Conservation (phyloP, 2,113 vertebrate genomes). For the Psilopsiagon aymara region DNA sequence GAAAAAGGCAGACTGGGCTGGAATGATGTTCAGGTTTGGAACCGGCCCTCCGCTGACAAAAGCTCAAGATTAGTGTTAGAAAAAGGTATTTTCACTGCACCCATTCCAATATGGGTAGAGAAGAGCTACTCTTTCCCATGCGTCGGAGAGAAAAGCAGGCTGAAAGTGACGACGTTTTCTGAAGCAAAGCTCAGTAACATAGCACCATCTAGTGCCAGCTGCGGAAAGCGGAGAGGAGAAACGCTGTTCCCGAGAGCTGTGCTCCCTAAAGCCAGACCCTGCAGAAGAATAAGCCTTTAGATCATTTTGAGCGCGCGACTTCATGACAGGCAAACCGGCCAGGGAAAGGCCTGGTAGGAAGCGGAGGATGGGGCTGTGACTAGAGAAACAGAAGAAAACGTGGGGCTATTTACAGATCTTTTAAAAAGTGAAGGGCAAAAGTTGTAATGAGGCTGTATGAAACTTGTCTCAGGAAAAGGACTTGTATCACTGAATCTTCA, state of each 20-base stretch:
- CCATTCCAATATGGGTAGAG: accelerated
- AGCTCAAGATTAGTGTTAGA: background rate
- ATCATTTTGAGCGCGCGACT: accelerated
- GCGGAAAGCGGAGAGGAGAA: background rate
- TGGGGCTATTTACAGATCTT: background rate
- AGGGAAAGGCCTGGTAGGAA: background rate
- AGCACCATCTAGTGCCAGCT: conserved; percentile 57
- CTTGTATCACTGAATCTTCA: background rate
- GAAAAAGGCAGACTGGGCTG: background rate
- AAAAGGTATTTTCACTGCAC: background rate
- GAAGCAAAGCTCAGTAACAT: background rate
- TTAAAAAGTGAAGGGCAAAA: background rate
- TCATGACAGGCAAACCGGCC: background rate
- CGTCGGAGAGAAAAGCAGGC: background rate
- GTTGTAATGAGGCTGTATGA: background rate
- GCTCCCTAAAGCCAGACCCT: background rate
- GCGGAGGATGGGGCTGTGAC: background rate
- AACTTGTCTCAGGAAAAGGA: background rate
- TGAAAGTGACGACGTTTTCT: accelerated
- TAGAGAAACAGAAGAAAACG: background rate
- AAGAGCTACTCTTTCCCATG: background rate
- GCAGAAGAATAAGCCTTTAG: background rate
- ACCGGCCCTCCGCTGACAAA: background rate
- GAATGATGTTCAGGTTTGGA: background rate
- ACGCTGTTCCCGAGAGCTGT: accelerated